phyloP scores from a whole-genome alignment of 2,797 vertebrate genomes.

The Hippocampus kuda region DNA sequence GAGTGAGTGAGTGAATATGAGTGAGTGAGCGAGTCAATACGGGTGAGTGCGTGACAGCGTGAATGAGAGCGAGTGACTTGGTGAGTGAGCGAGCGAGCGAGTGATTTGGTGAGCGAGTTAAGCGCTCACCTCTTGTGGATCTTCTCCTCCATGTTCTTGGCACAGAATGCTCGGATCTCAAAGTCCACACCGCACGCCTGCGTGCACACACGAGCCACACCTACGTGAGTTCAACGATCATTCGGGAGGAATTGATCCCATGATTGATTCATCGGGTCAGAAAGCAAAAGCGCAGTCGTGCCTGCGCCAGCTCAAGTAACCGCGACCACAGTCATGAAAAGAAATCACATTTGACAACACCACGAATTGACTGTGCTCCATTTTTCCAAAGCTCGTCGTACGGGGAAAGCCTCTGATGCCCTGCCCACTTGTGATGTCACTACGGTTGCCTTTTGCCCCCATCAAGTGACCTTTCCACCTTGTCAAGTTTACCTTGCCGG shows the following conservation, averaged over 20 bases:
- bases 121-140: slow-evolving; percentile 67
- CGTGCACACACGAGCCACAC: not conserved
- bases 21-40: too few species aligned
- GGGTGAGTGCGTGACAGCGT: not conserved
- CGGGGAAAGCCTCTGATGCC: not conserved
- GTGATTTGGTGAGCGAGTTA: too few species aligned
- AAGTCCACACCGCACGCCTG: slow-evolving; percentile 79
- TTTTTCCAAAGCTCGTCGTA: not conserved
- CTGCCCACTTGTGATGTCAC: not conserved
- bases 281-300: not conserved
- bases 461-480: too few species aligned
- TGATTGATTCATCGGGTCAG: too few species aligned
- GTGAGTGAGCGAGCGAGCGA: too few species aligned
- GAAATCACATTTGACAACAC: too few species aligned
- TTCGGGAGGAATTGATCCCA: too few species aligned
- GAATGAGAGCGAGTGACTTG: not conserved
- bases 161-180: slow-evolving; percentile 70
- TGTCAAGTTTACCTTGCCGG: slow-evolving; percentile 77
- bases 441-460: not conserved
- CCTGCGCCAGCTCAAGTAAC: too few species aligned
- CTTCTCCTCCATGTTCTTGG: slow-evolving; percentile 78
- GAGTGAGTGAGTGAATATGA: too few species aligned
- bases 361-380: too few species aligned
- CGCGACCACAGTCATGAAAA: too few species aligned
- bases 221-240: not conserved